A percentile compares a stretch with the other conserved stretches of the same genome.
Evolutionary conservation across 2,797 vertebrate genomes (phyloP).

Genomic region (Emys orbicularis): DNA sequence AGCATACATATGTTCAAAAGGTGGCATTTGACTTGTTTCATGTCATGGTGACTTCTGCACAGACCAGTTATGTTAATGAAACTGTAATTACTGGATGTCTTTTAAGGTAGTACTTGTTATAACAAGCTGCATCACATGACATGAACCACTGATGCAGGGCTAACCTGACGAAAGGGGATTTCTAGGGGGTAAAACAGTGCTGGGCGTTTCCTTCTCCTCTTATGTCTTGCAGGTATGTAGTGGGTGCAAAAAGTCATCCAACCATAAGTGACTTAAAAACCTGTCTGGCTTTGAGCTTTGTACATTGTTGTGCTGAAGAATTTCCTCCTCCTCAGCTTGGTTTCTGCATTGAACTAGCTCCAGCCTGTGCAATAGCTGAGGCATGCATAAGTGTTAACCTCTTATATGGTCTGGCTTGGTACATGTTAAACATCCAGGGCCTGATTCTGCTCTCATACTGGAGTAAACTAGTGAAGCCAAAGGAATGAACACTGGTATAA

Average conservation of each 20-base stretch:
- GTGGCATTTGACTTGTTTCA: rapidly evolving
- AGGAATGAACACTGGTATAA: neutral
- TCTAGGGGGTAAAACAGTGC: neutral
- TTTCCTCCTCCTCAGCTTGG: neutral
- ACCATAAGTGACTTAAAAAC: neutral
- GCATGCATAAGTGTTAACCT: rapidly evolving
- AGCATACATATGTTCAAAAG: neutral
- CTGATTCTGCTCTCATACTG: neutral
- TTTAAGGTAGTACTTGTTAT: neutral
- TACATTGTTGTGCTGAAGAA: neutral
- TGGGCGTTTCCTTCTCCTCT: neutral
- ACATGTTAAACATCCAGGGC: rapidly evolving
- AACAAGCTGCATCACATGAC: neutral
- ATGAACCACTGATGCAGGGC: neutral
- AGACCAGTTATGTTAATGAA: neutral
- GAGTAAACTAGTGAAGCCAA: neutral
- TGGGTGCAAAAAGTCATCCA: neutral
- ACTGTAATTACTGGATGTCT: neutral
- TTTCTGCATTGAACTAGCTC: neutral
- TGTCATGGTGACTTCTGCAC: rapidly evolving
- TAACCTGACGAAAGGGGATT: neutral
- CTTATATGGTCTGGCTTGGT: neutral
- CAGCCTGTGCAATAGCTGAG: rapidly evolving
- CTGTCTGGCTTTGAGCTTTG: neutral
- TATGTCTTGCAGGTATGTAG: neutral